phyloP scores from a whole-genome alignment of 2,888 invertebrate species.

The Tipula helvola region DNA sequence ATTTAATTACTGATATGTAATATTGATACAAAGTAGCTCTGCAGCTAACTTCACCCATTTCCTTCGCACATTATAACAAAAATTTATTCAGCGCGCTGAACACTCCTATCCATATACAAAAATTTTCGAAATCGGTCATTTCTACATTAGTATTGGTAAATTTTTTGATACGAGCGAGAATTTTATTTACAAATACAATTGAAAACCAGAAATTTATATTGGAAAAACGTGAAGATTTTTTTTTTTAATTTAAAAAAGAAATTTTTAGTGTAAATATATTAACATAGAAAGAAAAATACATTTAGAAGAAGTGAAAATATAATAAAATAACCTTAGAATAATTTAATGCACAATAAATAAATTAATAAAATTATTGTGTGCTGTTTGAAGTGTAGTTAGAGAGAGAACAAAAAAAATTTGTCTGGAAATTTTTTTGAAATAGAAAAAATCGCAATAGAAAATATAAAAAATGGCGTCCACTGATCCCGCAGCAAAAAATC shows the following conservation, averaged over 20 bases:
- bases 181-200: not conserved
- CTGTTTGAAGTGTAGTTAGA: not conserved
- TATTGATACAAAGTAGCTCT: not conserved
- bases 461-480: slow-evolving; percentile 17
- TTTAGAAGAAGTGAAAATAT: not conserved
- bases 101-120: not conserved
- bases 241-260: not conserved
- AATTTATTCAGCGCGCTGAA: not conserved
- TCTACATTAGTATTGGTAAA: not conserved
- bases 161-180: not conserved
- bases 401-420: not conserved
- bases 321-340: not conserved
- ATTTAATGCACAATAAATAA: not conserved
- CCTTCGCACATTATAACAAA: not conserved
- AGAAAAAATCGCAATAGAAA: slow-evolving; percentile 6
- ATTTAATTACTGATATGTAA: not conserved
- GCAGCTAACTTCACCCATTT: not conserved
- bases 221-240: not conserved
- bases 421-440: not conserved
- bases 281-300: not conserved
- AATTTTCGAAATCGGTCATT: not conserved
- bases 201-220: slow-evolving; percentile 4
- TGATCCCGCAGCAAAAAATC: slow-evolving; percentile 42
- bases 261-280: not conserved
- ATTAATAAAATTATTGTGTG: not conserved